Evolutionary conservation across 2,797 vertebrate genomes (phyloP).

Genomic region (Sebastes glaucus): DNA sequence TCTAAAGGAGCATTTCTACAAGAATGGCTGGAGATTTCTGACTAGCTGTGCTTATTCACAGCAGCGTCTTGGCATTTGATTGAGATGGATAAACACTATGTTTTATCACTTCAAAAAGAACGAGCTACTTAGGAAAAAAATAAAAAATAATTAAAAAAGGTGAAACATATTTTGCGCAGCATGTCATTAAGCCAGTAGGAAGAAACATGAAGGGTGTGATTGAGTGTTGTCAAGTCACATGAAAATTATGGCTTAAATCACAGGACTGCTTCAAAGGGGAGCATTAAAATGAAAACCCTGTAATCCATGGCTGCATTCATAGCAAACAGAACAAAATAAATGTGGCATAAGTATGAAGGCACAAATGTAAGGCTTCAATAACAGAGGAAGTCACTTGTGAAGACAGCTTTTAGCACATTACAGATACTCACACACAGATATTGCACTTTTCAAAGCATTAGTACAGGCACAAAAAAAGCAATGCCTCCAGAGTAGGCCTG

Average conservation of each 20-base stretch:
- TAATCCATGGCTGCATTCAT: constrained; percentile 11
- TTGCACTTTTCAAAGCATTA: constrained; percentile 58
- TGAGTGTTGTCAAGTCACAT: constrained; percentile 20
- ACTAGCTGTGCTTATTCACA: constrained; percentile 15
- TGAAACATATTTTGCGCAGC: constrained; percentile 26
- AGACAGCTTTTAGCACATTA: constrained; percentile 7
- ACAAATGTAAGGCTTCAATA: constrained; percentile 9
- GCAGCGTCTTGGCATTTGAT: constrained; percentile 17
- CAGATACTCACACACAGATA: constrained; percentile 24
- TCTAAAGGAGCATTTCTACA: background rate
- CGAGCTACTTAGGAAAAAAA: background rate
- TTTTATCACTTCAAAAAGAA: constrained; percentile 2
- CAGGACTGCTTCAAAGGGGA: constrained; percentile 1
- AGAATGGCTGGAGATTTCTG: background rate
- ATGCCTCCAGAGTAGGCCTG: background rate
- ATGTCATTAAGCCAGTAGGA: background rate
- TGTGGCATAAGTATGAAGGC: background rate
- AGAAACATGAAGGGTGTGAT: constrained; percentile 3
- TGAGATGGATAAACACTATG: background rate
- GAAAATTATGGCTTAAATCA: constrained; percentile 35
- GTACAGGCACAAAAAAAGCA: background rate
- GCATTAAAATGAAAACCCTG: constrained; percentile 38
- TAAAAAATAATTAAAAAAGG: background rate
- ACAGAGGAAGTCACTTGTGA: constrained; percentile 3
- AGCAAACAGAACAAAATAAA: constrained; percentile 19